Conservation (phyloP, 2,113 vertebrate genomes). For the Entomyzon cyanotis region DNA sequence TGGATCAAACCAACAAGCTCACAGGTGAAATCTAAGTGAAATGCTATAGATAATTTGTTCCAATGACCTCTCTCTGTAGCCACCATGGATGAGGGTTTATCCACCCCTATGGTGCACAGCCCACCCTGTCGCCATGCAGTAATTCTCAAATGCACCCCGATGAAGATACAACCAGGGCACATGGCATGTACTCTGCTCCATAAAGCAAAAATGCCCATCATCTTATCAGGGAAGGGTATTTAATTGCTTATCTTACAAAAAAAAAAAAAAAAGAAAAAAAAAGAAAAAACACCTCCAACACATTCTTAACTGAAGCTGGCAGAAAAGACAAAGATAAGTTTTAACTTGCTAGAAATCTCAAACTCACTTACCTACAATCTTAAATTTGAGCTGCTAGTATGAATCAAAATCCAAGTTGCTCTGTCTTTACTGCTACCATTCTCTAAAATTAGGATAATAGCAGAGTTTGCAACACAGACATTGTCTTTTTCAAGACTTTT, state of each 20-base stretch:
- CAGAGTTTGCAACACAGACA: background rate
- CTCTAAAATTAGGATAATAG: background rate
- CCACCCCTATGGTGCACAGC: background rate
- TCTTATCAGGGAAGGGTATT: background rate
- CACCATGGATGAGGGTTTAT: background rate
- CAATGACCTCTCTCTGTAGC: background rate
- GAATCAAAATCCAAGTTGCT: background rate
- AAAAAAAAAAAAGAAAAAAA: too few relatives aligned
- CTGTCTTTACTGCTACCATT: background rate
- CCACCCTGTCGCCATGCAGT: background rate
- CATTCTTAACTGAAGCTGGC: conserved; percentile 20
- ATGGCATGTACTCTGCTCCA: background rate
- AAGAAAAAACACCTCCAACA: background rate
- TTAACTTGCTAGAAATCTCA: conserved; percentile 34
- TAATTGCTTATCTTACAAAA: background rate
- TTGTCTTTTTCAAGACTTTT: background rate
- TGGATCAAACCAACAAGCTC: background rate
- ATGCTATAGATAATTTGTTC: background rate
- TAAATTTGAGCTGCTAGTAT: background rate
- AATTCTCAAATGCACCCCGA: background rate
- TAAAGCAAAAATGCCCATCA: background rate
- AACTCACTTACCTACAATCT: conserved; percentile 18
- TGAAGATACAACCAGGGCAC: background rate
- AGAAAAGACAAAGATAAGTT: conserved; percentile 21
- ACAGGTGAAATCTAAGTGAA: background rate